Conservation (phyloP, 2,888 invertebrate species). For the Liposcelis brunnea region DNA sequence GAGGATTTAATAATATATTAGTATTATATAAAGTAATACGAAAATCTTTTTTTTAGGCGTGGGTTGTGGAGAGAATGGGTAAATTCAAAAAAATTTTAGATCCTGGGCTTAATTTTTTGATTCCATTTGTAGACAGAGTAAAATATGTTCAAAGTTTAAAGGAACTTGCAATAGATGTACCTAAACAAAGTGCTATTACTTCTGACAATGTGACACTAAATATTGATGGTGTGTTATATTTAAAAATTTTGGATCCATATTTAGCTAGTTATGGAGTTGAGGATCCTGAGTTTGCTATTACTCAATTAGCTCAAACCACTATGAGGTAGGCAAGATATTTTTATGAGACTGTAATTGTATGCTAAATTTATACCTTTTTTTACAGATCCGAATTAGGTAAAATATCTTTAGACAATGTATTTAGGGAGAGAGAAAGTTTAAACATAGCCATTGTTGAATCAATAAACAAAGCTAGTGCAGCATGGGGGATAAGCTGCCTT, state of each 20-base stretch:
- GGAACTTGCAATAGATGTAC: slow-evolving; percentile 98
- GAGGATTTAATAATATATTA: slow-evolving; percentile 3
- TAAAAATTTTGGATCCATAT: slow-evolving; percentile 85
- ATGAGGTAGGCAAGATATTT: slow-evolving; percentile 47
- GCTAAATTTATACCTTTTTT: slow-evolving; percentile 8
- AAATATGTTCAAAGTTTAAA: slow-evolving; percentile 97
- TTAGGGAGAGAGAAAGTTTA: slow-evolving; percentile 86
- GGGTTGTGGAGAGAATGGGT: slow-evolving; percentile 97
- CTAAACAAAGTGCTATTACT: slow-evolving; percentile 96
- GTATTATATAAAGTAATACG: slow-evolving; percentile 5
- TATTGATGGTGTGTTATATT: slow-evolving; percentile 93
- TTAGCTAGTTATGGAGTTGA: slow-evolving; percentile 95
- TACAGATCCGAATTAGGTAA: slow-evolving; percentile 81
- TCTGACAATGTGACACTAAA: slow-evolving; percentile 90
- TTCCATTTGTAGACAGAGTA: slow-evolving; percentile 81
- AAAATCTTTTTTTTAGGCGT: slow-evolving; percentile 46
- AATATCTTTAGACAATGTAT: slow-evolving; percentile 91
- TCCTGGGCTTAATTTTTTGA: slow-evolving; percentile 82
- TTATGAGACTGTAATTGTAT: background rate
- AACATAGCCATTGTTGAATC: slow-evolving; percentile 90
- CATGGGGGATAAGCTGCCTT: slow-evolving; percentile 95
- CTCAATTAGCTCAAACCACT: slow-evolving; percentile 96
- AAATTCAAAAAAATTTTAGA: slow-evolving; percentile 85
- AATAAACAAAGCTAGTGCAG: slow-evolving; percentile 94
- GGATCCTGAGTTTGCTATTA: slow-evolving; percentile 98